Evolutionary conservation across 1,140 invertebrate genomes (phyloP).

Genomic region (Heliconius hermathena): DNA sequence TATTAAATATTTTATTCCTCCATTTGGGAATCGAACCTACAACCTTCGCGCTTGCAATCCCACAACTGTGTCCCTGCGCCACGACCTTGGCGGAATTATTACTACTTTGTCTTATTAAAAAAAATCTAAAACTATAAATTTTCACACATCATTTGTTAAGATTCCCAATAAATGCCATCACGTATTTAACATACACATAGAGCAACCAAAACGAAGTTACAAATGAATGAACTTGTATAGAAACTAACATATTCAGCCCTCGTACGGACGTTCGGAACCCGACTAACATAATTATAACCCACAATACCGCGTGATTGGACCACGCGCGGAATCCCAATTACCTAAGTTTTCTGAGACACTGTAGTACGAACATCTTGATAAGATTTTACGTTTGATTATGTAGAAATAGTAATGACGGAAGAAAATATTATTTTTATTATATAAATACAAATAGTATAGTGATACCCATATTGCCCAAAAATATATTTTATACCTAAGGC

Average conservation of each 20-base stretch:
- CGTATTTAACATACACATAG: background rate
- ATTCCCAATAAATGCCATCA: background rate
- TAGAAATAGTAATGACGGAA: background rate
- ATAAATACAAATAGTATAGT: too few species aligned
- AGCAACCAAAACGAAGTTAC: background rate
- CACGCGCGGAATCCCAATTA: slow-evolving; percentile 53
- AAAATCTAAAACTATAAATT: too few species aligned
- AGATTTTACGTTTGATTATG: background rate
- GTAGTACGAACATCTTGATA: background rate
- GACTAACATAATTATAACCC: slow-evolving; percentile 57
- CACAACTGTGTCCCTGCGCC: too few species aligned
- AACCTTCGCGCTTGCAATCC: too few species aligned
- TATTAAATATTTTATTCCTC: too few species aligned
- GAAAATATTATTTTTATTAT: too few species aligned
- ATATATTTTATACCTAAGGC: too few species aligned
- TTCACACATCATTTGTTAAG: background rate
- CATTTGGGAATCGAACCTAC: too few species aligned
- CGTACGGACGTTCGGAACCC: slow-evolving; percentile 44
- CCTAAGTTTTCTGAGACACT: slow-evolving; percentile 31
- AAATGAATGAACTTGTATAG: slow-evolving; percentile 27
- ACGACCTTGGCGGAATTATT: too few species aligned
- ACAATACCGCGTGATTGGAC: slow-evolving; percentile 62
- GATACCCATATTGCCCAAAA: too few species aligned
- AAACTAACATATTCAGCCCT: slow-evolving; percentile 44
- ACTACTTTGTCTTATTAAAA: too few species aligned